Conservation (phyloP, 2,113 vertebrate genomes). For the Osmerus eperlanus region DNA sequence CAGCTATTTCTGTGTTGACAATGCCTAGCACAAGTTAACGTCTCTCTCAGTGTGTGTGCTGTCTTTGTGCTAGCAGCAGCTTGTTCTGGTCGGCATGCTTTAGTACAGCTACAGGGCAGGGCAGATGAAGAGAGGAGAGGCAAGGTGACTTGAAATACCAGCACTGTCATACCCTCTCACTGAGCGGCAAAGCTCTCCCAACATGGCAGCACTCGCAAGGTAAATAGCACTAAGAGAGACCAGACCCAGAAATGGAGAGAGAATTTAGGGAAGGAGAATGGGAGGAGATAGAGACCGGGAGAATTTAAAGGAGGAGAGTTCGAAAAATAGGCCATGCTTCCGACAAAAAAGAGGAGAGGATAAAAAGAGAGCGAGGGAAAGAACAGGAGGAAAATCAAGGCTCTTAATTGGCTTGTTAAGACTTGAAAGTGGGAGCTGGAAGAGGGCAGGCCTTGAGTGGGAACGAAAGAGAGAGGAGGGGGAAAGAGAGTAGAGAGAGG, state of each 20-base stretch:
- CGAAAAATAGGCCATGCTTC: slow-evolving; percentile 34
- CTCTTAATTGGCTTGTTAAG: slow-evolving; percentile 63
- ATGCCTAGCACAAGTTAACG: background rate
- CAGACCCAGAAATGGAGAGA: slow-evolving; percentile 11
- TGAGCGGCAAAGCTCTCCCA: background rate
- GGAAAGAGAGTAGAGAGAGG: slow-evolving; percentile 23
- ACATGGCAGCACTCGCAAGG: background rate
- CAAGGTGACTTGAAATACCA: slow-evolving; percentile 28
- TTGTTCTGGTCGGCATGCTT: too few species aligned
- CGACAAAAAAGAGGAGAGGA: slow-evolving; percentile 21
- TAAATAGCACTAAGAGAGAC: background rate
- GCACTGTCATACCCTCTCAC: background rate
- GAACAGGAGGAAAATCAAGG: slow-evolving; percentile 38
- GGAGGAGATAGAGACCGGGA: background rate
- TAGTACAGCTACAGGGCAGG: slow-evolving; percentile 21
- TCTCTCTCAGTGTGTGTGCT: slow-evolving; percentile 25
- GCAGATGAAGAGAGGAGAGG: background rate
- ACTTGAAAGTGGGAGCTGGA: slow-evolving; percentile 42
- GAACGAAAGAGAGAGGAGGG: slow-evolving; percentile 33
- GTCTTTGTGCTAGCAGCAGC: too few species aligned
- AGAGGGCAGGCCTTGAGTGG: slow-evolving; percentile 44
- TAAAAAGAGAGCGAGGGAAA: slow-evolving; percentile 7
- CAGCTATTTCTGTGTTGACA: background rate
- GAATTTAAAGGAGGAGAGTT: background rate
- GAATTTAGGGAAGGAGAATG: slow-evolving; percentile 17